Evolutionary conservation across 1,140 invertebrate species (phyloP).

Genomic region (Hylaeus anthracinus): DNA sequence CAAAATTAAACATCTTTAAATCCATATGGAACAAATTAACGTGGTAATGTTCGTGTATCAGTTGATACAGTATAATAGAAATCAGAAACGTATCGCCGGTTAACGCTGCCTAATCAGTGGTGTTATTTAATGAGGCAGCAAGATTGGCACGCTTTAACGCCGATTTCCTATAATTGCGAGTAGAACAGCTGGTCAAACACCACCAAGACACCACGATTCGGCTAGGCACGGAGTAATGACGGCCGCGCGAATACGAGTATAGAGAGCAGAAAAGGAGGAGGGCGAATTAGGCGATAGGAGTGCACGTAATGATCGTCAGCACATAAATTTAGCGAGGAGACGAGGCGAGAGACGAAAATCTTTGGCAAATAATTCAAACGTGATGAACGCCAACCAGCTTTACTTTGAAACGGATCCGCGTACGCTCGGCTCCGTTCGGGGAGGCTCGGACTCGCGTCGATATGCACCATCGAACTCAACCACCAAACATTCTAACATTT

Average conservation of each 20-base stretch:
- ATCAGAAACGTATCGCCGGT: constrained; percentile 3
- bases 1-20: not conserved
- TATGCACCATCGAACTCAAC: constrained; percentile 66
- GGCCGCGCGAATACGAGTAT: constrained; percentile 5
- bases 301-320: constrained; percentile 62
- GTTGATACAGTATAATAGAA: not conserved
- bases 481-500: constrained; percentile 67
- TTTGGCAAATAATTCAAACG: constrained; percentile 67
- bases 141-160: constrained; percentile 30
- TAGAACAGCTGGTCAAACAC: constrained; percentile 22
- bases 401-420: constrained; percentile 73
- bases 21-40: not conserved
- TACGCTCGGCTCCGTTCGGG: constrained; percentile 45
- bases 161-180: constrained; percentile 32
- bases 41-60: no score
- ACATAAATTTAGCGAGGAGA: constrained; percentile 69
- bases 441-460: constrained; percentile 35
- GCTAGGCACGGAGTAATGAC: constrained; percentile 6
- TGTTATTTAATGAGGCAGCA: constrained; percentile 28
- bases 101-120: not conserved
- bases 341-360: constrained; percentile 63
- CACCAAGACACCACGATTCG: constrained; percentile 16
- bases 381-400: constrained; percentile 68
- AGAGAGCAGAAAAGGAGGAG: constrained; percentile 11
- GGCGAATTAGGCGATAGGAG: constrained; percentile 62